Conservation (phyloP, 2,797 vertebrate genomes). For the Lepilemur ruficaudatus region DNA sequence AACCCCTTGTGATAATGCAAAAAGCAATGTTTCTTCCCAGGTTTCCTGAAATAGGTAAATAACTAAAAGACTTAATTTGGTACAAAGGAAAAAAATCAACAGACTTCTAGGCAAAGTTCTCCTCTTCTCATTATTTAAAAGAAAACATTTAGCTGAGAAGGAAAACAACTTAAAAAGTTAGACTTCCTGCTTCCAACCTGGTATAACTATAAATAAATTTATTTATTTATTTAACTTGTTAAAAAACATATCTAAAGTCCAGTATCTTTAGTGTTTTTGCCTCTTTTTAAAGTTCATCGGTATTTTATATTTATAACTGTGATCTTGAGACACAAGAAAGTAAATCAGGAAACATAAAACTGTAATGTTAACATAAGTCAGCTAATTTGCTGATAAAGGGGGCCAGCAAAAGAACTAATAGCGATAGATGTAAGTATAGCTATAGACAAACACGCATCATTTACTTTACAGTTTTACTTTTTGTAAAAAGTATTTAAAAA, state of each 20-base stretch:
- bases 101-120: neutral
- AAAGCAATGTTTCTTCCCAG: neutral
- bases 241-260: neutral
- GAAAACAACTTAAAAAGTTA: neutral
- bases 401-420: neutral
- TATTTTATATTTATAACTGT: neutral
- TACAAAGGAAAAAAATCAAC: neutral
- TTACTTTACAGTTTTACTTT: neutral
- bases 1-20: neutral
- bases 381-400: neutral
- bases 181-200: neutral
- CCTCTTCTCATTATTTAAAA: neutral
- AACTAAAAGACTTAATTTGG: neutral
- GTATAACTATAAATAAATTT: neutral
- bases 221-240: neutral
- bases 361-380: neutral
- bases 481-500: conserved; percentile 3
- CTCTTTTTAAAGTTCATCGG: neutral
- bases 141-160: neutral
- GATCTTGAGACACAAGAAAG: neutral
- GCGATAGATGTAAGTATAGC: neutral
- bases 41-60: neutral
- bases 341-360: neutral
- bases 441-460: neutral
- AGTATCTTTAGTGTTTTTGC: neutral